These are phyloP conservation scores for Apostichopus japonicus DNA, from an alignment of 35 echinoderm and acorn worm genomes.

Conservation along the genomic window DNA sequence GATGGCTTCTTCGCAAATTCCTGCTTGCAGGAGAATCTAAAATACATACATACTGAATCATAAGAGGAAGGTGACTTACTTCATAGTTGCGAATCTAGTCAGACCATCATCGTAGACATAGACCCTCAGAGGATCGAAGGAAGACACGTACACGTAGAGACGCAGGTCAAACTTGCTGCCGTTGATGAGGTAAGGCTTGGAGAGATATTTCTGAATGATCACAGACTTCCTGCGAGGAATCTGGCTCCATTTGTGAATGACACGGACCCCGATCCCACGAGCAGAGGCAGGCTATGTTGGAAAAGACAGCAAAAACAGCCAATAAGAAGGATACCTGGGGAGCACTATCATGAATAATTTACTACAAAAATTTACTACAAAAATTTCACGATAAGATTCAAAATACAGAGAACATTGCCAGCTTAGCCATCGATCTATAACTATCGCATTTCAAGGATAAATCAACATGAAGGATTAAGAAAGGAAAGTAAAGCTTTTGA, in stretches of 20 bases:
- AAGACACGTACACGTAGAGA: constrained; percentile 93
- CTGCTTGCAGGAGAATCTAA: no score
- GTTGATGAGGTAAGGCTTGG: constrained; percentile 97
- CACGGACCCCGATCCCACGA: constrained; percentile 89
- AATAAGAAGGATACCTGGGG: no score
- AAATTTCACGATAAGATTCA: no score
- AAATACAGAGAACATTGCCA: no score
- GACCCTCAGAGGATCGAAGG: constrained; percentile 84
- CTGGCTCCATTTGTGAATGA: constrained; percentile 98
- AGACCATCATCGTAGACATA: constrained; percentile 93
- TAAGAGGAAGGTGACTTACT: constrained; percentile 68
- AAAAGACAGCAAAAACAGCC: no score
- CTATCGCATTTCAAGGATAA: no score
- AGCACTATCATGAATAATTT: no score
- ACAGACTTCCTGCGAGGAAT: constrained; percentile 89
- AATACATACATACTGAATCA: neutral
- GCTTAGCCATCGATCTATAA: no score
- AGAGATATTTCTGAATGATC: constrained; percentile 89
- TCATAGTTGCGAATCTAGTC: constrained; percentile 98
- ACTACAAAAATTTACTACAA: no score
- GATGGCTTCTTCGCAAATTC: no score
- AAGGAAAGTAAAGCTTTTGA: no score
- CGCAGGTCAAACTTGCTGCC: constrained; percentile 99
- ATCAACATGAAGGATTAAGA: no score
- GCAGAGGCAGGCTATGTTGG: constrained; percentile 89